phyloP scores from a whole-genome alignment of 2,113 vertebrate genomes.

The Nicator chloris region DNA sequence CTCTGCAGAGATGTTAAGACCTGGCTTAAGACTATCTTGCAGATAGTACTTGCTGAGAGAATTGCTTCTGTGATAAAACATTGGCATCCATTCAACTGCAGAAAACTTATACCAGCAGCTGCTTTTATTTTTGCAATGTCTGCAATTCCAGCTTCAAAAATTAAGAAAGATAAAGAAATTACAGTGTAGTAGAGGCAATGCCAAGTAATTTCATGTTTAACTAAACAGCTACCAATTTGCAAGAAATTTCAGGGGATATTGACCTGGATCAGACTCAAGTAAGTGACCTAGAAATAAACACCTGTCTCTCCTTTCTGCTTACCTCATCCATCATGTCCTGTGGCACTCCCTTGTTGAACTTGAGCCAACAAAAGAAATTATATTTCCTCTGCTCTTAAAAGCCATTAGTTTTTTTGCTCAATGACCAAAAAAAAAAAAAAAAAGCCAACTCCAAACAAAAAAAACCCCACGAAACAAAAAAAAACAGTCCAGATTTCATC shows the following conservation, averaged over 20 bases:
- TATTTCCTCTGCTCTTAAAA: neutral
- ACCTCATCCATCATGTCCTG: neutral
- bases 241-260: neutral
- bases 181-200: neutral
- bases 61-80: neutral
- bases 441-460: neutral
- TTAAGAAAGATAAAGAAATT: neutral
- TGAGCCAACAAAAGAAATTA: neutral
- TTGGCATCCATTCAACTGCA: neutral
- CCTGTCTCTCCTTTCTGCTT: neutral
- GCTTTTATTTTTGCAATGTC: neutral
- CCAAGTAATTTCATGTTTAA: neutral
- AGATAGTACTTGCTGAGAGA: neutral
- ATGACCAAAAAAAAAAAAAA: neutral
- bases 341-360: neutral
- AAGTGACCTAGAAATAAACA: conserved; percentile 15
- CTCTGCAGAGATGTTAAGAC: neutral
- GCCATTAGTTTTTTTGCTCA: neutral
- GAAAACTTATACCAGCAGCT: neutral
- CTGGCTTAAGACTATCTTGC: neutral
- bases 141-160: neutral
- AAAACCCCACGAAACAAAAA: neutral
- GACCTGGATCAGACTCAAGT: neutral
- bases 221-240: neutral
- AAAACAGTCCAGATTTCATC: neutral